Base-by-base conservation (phyloP, 2,797 vertebrate genomes). In the Gambelia wislizenii region DNA sequence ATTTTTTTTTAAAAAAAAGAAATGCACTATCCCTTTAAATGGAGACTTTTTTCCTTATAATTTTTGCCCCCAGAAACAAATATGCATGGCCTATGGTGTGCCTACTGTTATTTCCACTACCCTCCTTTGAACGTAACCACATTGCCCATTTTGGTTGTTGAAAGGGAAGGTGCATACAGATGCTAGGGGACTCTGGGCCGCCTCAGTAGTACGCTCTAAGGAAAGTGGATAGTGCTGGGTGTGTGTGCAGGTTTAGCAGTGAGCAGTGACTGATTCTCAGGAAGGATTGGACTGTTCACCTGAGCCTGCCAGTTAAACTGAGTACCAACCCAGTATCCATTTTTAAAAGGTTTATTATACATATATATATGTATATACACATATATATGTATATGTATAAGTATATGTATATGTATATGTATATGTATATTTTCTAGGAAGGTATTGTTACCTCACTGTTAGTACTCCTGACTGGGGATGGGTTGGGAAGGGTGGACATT, bases 1-100 rank as follows among this genome's bases (percentile, higher is more conserved):
- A 88, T 97, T 72, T 67, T 91, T 97, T 70, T 74, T 82, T 67
- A 25, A 39, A 33, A 96, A n/a, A 13, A 67, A 67, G 64, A 33
- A 95, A 96, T 96, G 96, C 97, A 95, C 95, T 92, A 77, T 92
- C 97, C 98, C 97, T 97, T 97, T 97, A 92, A 93, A 87, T 85
- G 87, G 91, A 89, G 92, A 75, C 89, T 89, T 89, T 90, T 95
- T 80, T 81, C 56, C n/a, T 27, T 14, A 33, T 61, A 36, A n/a
- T n/a, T n/a, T n/a, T n/a, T n/a, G n/a, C n/a, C n/a, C n/a, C 90
- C 88, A 93, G 91, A 96, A 95, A 88, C 94, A 91, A 89, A 92
- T 91, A 90, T 97, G 97, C 97, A 97, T 97, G 97, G 96, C 94
- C 96, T 95, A 94, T 83, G 95, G 95, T 96, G 94, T 96, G 87